phyloP scores from a whole-genome alignment of 2,113 vertebrate genomes.

The Forbesichthys papilliferus region DNA sequence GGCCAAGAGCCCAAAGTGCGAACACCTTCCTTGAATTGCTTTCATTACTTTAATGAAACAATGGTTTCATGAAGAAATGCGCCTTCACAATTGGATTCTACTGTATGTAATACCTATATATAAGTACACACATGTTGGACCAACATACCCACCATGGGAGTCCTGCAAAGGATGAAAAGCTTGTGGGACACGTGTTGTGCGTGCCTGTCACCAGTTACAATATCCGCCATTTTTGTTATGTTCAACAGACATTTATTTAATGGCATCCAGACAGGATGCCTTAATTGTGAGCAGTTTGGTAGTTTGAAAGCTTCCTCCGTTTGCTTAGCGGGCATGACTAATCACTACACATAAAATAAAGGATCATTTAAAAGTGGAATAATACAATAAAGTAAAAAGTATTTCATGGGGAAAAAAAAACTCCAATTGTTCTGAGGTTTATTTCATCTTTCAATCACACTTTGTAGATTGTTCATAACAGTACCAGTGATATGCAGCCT shows the following conservation, averaged over 20 bases:
- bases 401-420: not conserved
- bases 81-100: too few species aligned
- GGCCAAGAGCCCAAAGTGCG: too few species aligned
- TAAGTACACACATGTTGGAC: too few species aligned
- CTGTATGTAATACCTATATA: too few species aligned
- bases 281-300: slow-evolving; percentile 6
- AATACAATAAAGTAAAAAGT: not conserved
- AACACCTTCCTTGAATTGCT: too few species aligned
- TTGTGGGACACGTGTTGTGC: too few species aligned
- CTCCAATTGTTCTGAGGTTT: slow-evolving; percentile 18
- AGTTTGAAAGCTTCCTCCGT: slow-evolving; percentile 25
- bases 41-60: too few species aligned
- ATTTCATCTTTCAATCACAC: slow-evolving; percentile 31
- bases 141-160: not conserved
- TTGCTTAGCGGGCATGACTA: slow-evolving; percentile 23
- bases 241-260: slow-evolving; percentile 23
- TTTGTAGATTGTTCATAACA: slow-evolving; percentile 13
- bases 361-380: not conserved
- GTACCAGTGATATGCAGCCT: slow-evolving; percentile 24
- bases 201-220: not conserved
- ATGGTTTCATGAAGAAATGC: too few species aligned
- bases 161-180: not conserved
- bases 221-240: slow-evolving; percentile 13
- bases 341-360: slow-evolving; percentile 8
- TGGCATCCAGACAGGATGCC: slow-evolving; percentile 7